Percentiles rank a stretch among this genome's conserved stretches.
phyloP scores from a whole-genome alignment of 2,113 vertebrate species.

The Potamarius usumacintae region DNA sequence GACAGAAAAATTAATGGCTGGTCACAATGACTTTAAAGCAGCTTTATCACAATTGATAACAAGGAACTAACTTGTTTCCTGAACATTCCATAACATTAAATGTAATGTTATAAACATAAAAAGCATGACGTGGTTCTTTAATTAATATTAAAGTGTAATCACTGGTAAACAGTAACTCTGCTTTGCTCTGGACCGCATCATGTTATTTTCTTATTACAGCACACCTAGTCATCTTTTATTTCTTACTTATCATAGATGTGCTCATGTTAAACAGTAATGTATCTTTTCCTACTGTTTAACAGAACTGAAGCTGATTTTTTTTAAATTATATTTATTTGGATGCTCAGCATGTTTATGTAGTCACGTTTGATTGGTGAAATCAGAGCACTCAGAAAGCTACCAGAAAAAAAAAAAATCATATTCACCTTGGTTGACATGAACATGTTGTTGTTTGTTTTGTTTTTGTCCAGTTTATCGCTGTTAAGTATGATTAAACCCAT shows the following conservation, averaged over 20 bases:
- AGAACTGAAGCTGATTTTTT: neutral
- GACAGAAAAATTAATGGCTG: neutral
- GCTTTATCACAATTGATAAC: neutral
- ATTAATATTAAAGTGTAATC: neutral
- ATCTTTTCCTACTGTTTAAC: neutral
- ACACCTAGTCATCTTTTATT: neutral
- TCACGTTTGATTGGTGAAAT: neutral
- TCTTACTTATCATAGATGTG: neutral
- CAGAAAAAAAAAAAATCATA: neutral
- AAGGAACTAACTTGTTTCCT: neutral
- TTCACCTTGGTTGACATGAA: neutral
- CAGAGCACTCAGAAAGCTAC: neutral
- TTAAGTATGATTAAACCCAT: neutral
- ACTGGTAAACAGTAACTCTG: neutral
- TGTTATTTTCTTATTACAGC: neutral
- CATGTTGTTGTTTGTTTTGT: neutral
- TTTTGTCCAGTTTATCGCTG: neutral
- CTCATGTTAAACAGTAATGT: neutral
- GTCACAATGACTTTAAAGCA: neutral
- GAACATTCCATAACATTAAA: neutral
- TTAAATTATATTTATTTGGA: neutral
- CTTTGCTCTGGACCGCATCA: too few species aligned
- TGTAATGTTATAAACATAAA: neutral
- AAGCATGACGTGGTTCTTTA: neutral
- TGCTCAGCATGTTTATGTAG: neutral